Evolutionary conservation across 2,113 vertebrate species (phyloP), one percentile per base, ranked within the genome.

Genomic region (Paralichthys olivaceus): DNA sequence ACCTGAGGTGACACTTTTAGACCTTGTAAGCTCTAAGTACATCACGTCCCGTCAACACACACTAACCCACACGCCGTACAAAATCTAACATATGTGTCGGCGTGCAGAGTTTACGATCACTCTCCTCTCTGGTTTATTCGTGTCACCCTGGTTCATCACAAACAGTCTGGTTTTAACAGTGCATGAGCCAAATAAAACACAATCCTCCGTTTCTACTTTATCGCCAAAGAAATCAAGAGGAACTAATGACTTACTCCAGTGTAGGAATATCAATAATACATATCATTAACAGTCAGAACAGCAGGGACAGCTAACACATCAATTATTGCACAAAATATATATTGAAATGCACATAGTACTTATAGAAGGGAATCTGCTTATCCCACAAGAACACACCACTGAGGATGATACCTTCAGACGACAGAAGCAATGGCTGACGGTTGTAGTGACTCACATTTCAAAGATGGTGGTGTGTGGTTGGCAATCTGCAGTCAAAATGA

Each of bases 91-190:
- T 17, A 49, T 7, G 13, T 45, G 32, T 72, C 5, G 51, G 11
- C 13, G 20, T 43, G 53, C 72, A 28, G 58, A 22, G 20, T 32
- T 20, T 28, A 51, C 55, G 14, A 17, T 20, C 43, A 0, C 12
- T 23, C 7, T n/a, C 55, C 25, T 71, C 6, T 20, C 23, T 59
- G 54, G 75, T 75, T 28, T 60, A 75, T 25, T 67, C 0, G 58
- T 84, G 89, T 81, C 87, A 80, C 87, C 75, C 60, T 5, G 47
- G 79, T 80, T 84, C 70, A 3, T 73, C 74, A 29, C 72, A 87
- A 93, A 94, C 92, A 93, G 93, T 94, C 93, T 72, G 79, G 75
- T 75, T 91, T 79, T 91, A 94, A 94, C 92, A 93, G 93, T 94
- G 87, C 82, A 34, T 71, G 77, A 89, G 93, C 93, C 92, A 90